Base-by-base conservation (phyloP, 2,888 invertebrate genomes). In the Tipula vernalis region DNA sequence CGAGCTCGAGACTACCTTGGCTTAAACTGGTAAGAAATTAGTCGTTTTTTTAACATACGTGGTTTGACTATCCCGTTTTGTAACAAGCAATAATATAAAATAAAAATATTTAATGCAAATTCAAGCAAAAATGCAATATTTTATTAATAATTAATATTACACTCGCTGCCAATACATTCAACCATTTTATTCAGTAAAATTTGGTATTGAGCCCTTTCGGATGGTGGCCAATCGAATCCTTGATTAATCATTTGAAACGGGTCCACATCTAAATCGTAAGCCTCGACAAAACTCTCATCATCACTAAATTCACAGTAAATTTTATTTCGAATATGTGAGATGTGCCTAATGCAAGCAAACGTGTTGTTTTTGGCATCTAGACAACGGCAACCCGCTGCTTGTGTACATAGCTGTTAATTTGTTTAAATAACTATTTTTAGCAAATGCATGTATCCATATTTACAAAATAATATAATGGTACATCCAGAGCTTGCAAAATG, bases 361-460 rank as follows among this genome's bases (percentile, higher is more conserved):
- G 97, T 97, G 90, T 98, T 98, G 90, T 98, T 98, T 89, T 91
- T 93, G 0, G 95, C 92, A 91, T 98, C 98, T 90, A 97, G 95
- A 89, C 98, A 98, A 89, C 97, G 97, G 91, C 98, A 98, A 85
- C 93, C 94, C 88, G 94, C 94, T 10, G 93, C 92, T 3, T 91
- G 90, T 36, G 92, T 92, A 89, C 97, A 97, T 89, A 94, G 92
- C 94, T 96, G 90, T 12, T 93, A 92, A 28, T 28, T n/a, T 28
- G 5, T 88, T 88, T 47, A 87, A 87, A 85, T 42, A 87, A 83
- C 28, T 28, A 28, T 28, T 28, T 28, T 28, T 28, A 28, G 28
- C 28, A 28, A 28, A 28, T 28, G 28, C 28, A 28, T 28, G 28
- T 28, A 28, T 28, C 28, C 28, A 28, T 28, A 28, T 28, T 28